Percentiles rank a stretch among this genome's conserved stretches.
Conservation (phyloP, 2,888 invertebrate species). For the Amphipyra tragopoginis region DNA sequence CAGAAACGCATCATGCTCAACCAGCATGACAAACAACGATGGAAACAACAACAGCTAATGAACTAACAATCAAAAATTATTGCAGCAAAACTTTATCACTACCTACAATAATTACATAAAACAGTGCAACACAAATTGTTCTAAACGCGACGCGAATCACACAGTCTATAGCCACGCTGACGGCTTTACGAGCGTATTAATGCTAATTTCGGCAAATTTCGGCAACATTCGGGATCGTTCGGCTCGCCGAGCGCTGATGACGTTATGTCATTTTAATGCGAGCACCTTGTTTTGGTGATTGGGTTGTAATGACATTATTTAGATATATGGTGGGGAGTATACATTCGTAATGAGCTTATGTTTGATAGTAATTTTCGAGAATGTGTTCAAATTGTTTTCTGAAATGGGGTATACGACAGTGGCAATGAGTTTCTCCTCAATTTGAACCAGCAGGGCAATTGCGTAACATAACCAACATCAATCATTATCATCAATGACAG, state of each 20-base stretch:
- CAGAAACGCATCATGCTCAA: conserved; percentile 10
- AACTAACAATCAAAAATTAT: conserved; percentile 56
- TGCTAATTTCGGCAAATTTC: conserved; percentile 66
- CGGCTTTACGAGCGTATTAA: conserved; percentile 69
- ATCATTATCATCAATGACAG: no score
- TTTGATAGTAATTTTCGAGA: conserved; percentile 3
- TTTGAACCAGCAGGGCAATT: no score
- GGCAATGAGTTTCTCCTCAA: no score
- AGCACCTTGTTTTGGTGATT: conserved; percentile 63
- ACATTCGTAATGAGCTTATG: conserved; percentile 9
- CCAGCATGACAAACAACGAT: conserved; percentile 35
- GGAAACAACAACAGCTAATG: conserved; percentile 39
- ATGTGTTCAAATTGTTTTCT: not conserved
- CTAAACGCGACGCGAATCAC: conserved; percentile 65
- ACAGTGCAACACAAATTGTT: conserved; percentile 62
- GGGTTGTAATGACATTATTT: conserved; percentile 51
- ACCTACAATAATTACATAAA: conserved; percentile 51
- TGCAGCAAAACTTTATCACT: conserved; percentile 53
- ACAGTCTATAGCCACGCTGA: conserved; percentile 67
- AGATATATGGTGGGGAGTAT: conserved; percentile 21
- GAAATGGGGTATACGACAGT: no score
- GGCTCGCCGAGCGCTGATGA: conserved; percentile 46
- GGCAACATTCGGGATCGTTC: conserved; percentile 53
- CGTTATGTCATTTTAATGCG: conserved; percentile 66
- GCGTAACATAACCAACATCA: no score